Conservation (phyloP, 2,113 vertebrate species). For the Alexandromys fortis region DNA sequence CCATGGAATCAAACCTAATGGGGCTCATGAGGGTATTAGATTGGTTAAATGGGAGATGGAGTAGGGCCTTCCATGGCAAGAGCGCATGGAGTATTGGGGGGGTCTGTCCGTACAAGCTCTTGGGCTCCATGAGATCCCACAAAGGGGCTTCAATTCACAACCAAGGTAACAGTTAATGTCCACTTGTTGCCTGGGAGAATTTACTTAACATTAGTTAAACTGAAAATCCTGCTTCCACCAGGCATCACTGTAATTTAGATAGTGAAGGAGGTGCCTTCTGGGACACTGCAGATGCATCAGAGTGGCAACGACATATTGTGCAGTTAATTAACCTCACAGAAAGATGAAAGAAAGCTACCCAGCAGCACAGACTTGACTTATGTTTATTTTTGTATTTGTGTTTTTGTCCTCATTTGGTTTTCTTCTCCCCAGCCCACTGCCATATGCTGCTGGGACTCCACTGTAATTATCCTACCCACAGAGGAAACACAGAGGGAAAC, state of each 20-base stretch:
- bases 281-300: constrained; percentile 74
- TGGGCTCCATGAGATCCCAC: not conserved
- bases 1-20: not conserved
- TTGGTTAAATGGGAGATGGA: not conserved
- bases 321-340: constrained; percentile 84
- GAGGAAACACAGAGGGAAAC: constrained; percentile 59
- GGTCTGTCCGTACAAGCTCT: no score
- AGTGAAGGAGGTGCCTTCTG: constrained; percentile 73
- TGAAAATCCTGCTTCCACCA: constrained; percentile 58
- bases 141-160: not conserved
- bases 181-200: constrained; percentile 2
- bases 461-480: constrained; percentile 68
- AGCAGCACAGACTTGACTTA: constrained; percentile 81
- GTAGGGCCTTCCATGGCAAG: not conserved
- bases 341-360: constrained; percentile 79
- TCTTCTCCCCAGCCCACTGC: constrained; percentile 50
- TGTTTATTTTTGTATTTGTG: constrained; percentile 79
- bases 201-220: constrained; percentile 55
- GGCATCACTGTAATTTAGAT: constrained; percentile 73
- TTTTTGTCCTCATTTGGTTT: constrained; percentile 73
- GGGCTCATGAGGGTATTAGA: not conserved
- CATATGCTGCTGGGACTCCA: constrained; percentile 78
- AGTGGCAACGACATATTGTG: constrained; percentile 78
- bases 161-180: not conserved
- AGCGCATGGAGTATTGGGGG: accelerated